Evolutionary conservation across 1,140 invertebrate genomes (phyloP).

Genomic region (Drosophila rhopaloa): DNA sequence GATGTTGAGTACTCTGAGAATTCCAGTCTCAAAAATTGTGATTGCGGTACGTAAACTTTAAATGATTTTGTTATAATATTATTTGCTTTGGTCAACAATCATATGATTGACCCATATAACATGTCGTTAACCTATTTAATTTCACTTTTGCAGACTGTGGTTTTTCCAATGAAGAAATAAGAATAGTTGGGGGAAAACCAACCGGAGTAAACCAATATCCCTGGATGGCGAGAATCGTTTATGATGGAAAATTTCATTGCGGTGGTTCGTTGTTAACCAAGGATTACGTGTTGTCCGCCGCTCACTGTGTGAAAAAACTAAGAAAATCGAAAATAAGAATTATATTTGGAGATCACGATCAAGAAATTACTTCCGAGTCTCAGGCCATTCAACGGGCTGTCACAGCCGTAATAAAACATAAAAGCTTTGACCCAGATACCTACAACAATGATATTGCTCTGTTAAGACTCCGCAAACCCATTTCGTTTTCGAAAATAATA

Average conservation of each 20-base stretch:
- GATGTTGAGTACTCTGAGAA: conserved; percentile 83
- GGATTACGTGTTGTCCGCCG: conserved; percentile 89
- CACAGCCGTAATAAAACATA: conserved; percentile 90
- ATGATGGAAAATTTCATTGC: conserved; percentile 95
- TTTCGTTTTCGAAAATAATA: conserved; percentile 91
- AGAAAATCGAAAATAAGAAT: conserved; percentile 91
- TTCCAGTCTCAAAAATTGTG: conserved; percentile 86
- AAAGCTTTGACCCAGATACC: conserved; percentile 92
- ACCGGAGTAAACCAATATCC: conserved; percentile 93
- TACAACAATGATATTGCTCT: conserved; percentile 95
- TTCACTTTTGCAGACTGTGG: conserved; percentile 88
- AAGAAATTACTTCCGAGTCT: conserved; percentile 90
- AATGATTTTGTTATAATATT: too few species aligned
- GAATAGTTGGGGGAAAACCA: conserved; percentile 89
- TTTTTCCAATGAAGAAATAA: conserved; percentile 89
- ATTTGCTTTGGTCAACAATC: too few species aligned
- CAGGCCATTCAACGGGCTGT: conserved; percentile 91
- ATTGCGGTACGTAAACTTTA: conserved; percentile 86
- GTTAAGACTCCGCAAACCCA: conserved; percentile 90
- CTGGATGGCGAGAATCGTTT: conserved; percentile 92
- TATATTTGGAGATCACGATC: conserved; percentile 92
- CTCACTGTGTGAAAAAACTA: conserved; percentile 89
- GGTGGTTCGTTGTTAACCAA: conserved; percentile 93
- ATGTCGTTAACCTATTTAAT: background rate
- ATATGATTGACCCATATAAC: too few species aligned